Evolutionary conservation across 2,797 vertebrate genomes (phyloP).

Genomic region (Urosaurus nigricauda): DNA sequence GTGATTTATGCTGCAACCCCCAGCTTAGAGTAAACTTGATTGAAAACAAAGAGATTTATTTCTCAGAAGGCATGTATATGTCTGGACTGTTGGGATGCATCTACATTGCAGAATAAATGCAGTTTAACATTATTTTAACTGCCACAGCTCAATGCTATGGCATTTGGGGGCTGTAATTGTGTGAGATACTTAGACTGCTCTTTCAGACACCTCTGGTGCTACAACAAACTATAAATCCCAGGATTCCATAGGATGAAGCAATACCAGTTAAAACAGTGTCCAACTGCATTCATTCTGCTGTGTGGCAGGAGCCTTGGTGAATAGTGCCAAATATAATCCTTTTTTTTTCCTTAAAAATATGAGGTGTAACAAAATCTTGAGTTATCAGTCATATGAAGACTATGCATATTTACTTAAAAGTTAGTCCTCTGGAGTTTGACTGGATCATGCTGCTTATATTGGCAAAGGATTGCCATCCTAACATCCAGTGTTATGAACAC

Average conservation of each 20-base stretch:
- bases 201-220: too few relatives aligned
- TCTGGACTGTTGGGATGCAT: too few relatives aligned
- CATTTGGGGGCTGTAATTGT: too few relatives aligned
- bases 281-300: too few relatives aligned
- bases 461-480: neutral
- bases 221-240: too few relatives aligned
- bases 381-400: neutral
- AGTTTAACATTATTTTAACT: too few relatives aligned
- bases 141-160: too few relatives aligned
- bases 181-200: too few relatives aligned
- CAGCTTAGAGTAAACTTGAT: neutral
- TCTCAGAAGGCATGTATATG: neutral
- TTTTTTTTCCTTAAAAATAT: neutral
- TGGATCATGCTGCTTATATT: neutral
- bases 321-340: neutral
- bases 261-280: too few relatives aligned
- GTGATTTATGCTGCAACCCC: neutral
- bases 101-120: too few relatives aligned
- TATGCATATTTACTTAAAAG: neutral
- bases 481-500: neutral
- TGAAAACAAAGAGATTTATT: neutral
- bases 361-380: neutral
- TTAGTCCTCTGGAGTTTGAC: neutral
- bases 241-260: too few relatives aligned
- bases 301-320: neutral